Conservation (phyloP, 2,113 vertebrate species). For the Cyphomyrus discorhynchus region DNA sequence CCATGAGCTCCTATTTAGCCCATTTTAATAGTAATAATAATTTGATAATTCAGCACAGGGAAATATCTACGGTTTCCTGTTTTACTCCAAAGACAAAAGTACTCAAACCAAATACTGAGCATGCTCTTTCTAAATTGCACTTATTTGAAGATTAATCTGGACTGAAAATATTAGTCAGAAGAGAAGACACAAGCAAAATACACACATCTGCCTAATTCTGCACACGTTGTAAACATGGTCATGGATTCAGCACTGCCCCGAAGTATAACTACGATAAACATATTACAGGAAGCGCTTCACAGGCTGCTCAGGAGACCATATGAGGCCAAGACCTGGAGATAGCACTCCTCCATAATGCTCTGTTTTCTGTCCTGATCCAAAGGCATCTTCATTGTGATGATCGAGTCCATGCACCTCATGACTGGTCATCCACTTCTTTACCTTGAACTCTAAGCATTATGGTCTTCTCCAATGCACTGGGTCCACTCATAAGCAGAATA, state of each 20-base stretch:
- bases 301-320: too few relatives aligned
- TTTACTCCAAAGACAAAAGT: too few relatives aligned
- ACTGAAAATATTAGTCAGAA: neutral
- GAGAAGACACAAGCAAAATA: neutral
- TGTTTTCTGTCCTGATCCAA: neutral
- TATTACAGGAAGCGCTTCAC: too few relatives aligned
- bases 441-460: neutral
- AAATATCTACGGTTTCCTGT: too few relatives aligned
- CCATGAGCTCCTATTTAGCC: too few relatives aligned
- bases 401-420: neutral
- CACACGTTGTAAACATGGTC: neutral
- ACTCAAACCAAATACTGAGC: too few relatives aligned
- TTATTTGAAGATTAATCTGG: neutral
- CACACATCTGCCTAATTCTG: too few relatives aligned
- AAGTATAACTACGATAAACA: too few relatives aligned
- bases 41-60: too few relatives aligned
- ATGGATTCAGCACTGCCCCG: neutral
- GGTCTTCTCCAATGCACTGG: neutral
- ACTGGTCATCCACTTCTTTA: neutral
- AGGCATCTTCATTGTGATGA: neutral
- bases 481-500: neutral
- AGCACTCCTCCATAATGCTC: neutral
- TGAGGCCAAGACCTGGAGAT: neutral
- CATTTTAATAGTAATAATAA: too few relatives aligned
- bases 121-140: too few relatives aligned